phyloP scores from a whole-genome alignment of 2,113 vertebrate species.

The Leucosticte australis region DNA sequence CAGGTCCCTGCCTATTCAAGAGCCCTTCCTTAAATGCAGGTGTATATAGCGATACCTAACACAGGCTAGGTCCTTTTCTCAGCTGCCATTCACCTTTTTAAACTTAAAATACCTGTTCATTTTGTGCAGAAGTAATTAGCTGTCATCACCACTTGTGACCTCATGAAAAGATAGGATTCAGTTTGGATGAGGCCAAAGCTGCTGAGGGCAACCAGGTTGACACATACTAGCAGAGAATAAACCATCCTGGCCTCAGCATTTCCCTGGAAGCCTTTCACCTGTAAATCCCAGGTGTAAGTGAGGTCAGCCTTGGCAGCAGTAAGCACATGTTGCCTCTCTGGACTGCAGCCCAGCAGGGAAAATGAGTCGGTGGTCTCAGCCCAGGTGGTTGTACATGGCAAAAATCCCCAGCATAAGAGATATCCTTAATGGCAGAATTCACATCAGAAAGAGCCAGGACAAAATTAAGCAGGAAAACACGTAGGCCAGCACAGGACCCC shows the following conservation, averaged over 20 bases:
- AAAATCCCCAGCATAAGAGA: neutral
- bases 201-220: neutral
- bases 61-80: neutral
- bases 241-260: neutral
- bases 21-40: neutral
- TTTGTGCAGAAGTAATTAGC: neutral
- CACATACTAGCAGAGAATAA: neutral
- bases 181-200: neutral
- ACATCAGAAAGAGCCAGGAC: neutral
- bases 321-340: neutral
- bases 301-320: neutral
- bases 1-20: neutral
- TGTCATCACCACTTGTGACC: neutral
- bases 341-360: neutral
- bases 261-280: neutral
- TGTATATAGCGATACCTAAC: neutral
- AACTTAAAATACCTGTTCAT: constrained; percentile 1
- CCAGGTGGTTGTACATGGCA: neutral
- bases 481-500: neutral
- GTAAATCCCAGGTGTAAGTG: neutral
- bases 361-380: neutral
- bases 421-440: neutral
- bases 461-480: neutral
- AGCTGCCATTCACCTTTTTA: neutral
- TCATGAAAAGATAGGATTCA: neutral